A percentile compares a stretch with the other conserved stretches of the same genome.
phyloP scores from a whole-genome alignment of 2,797 vertebrate genomes.

The Craterocephalus amniculus region DNA sequence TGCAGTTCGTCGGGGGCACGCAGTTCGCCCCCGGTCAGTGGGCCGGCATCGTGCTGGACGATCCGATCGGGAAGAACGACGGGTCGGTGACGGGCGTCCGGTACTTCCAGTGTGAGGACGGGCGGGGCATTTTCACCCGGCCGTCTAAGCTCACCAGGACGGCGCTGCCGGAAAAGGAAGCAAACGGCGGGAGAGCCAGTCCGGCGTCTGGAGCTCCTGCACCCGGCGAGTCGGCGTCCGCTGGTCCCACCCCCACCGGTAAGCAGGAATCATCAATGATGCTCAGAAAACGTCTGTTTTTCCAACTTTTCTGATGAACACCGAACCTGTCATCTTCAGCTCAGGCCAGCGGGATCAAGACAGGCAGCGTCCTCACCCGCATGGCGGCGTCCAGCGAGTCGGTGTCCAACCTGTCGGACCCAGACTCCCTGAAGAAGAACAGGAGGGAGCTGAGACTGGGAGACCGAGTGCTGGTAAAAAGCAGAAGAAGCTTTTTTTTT shows the following conservation, averaged over 20 bases:
- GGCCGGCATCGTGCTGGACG: slow-evolving; percentile 95
- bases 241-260: slow-evolving; percentile 48
- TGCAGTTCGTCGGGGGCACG: slow-evolving; percentile 92
- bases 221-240: slow-evolving; percentile 21
- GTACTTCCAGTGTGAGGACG: slow-evolving; percentile 84
- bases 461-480: slow-evolving; percentile 91
- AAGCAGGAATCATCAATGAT: slow-evolving; percentile 3
- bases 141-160: slow-evolving; percentile 81
- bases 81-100: slow-evolving; percentile 93
- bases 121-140: slow-evolving; percentile 82
- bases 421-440: slow-evolving; percentile 91
- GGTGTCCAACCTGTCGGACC: slow-evolving; percentile 93
- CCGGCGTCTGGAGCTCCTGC: slow-evolving; percentile 45
- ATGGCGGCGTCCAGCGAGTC: slow-evolving; percentile 89
- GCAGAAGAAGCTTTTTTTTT: no score
- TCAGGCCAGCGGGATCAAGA: slow-evolving; percentile 54
- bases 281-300: no score
- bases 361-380: slow-evolving; percentile 78
- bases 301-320: no score
- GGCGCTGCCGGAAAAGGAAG: slow-evolving; percentile 81
- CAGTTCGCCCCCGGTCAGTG: slow-evolving; percentile 97
- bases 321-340: slow-evolving; percentile 28
- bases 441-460: slow-evolving; percentile 91
- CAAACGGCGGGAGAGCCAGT: slow-evolving; percentile 83
- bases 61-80: slow-evolving; percentile 94